Conservation (phyloP, 2,888 invertebrate genomes). For the Xanthia icteritia region DNA sequence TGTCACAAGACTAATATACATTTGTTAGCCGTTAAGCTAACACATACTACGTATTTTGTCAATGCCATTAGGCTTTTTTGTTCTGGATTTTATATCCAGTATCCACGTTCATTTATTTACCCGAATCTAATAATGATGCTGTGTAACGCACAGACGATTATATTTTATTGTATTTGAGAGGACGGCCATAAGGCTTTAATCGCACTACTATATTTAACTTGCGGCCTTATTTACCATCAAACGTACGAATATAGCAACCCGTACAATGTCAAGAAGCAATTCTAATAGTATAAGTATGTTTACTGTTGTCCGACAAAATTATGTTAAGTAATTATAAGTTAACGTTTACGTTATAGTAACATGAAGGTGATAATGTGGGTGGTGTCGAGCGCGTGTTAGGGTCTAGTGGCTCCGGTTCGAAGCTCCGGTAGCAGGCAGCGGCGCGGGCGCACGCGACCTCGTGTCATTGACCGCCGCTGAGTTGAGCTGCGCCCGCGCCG, state of each 20-base stretch:
- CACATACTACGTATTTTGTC: constrained; percentile 23
- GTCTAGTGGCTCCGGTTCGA: constrained; percentile 60
- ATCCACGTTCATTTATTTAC: constrained; percentile 29
- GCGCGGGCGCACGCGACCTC: constrained; percentile 84
- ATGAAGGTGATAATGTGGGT: constrained; percentile 62
- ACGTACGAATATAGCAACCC: neutral
- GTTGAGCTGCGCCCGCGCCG: constrained; percentile 70
- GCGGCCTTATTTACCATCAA: constrained; percentile 7
- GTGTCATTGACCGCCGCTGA: constrained; percentile 84
- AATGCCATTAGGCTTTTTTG: constrained; percentile 21
- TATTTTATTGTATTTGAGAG: constrained; percentile 41
- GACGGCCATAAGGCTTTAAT: constrained; percentile 20
- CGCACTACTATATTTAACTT: constrained; percentile 15
- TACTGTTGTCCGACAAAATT: constrained; percentile 39
- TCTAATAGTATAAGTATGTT: constrained; percentile 45
- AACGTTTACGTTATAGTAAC: constrained; percentile 56
- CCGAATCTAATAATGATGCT: constrained; percentile 43
- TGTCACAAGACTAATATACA: constrained; percentile 32
- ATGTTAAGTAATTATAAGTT: constrained; percentile 57
- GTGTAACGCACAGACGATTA: constrained; percentile 16
- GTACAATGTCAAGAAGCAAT: constrained; percentile 10
- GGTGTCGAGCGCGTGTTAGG: constrained; percentile 57
- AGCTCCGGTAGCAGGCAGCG: constrained; percentile 71
- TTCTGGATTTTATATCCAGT: constrained; percentile 31
- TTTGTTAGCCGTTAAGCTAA: constrained; percentile 28